Base-by-base conservation (phyloP, 2,888 invertebrate genomes). In the Papilio demoleus region DNA sequence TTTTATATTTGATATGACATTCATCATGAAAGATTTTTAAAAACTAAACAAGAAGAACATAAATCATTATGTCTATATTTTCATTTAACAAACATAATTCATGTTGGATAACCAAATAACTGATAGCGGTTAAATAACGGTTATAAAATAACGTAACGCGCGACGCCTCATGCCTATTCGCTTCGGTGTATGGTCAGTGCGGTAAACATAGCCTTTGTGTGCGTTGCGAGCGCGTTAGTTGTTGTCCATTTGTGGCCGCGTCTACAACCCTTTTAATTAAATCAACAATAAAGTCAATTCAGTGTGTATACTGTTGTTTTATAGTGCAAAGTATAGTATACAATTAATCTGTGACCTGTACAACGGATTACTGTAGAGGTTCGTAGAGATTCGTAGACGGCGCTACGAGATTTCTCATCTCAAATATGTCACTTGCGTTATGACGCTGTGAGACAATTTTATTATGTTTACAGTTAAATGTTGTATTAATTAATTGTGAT, bases 141-240 rank as follows among this genome's bases (percentile, higher is more conserved):
- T 75, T 77, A 75, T 78, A 64, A 67, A 36, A 68, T 63, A 56
- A 27, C 42, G 42, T 38, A 47, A 31, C 62, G 27, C 17, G 24
- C 68, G 58, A 65, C 64, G 53, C 69, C 1, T 71, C 78, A 81
- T 76, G 77, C 75, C 68, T 65, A 69, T 40, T 40, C 31, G 24
- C 53, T 27, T 22, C 60, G 40, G 68, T 34, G 65, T 69, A 40
- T 69, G 68, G 68, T 69, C 68, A 69, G 68, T 69, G 68, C 68
- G 68, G 68, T 60, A 69, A 65, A 69, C 65, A 59, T 50, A 42
- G 68, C 42, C 60, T 65, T 56, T 68, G 68, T 59, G 47, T 38
- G 42, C 22, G 24, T 65, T 65, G 60, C 65, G 60, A 53, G 65
- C 65, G 68, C 68, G 68, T 69, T 65, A 69, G 68, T 69, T 60